Percentiles rank a stretch among this genome's conserved stretches.
Evolutionary conservation across 2,113 vertebrate species (phyloP).

Genomic region (Nothobranchius kuhntae): DNA sequence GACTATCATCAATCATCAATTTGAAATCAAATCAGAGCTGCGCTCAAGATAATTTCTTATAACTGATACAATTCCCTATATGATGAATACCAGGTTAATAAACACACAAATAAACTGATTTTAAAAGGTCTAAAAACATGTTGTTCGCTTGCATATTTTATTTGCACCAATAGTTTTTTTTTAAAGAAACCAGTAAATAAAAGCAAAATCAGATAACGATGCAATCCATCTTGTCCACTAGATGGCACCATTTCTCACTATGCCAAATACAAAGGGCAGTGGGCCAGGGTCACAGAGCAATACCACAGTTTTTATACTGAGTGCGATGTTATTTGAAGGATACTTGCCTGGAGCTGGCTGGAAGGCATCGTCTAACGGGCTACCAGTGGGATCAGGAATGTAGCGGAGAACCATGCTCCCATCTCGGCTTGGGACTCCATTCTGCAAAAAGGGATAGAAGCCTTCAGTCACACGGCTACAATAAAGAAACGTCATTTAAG

Average conservation of each 20-base stretch:
- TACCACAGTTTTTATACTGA: background rate
- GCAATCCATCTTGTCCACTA: conserved; percentile 41
- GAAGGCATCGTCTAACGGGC: conserved; percentile 83
- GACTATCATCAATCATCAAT: too few species aligned
- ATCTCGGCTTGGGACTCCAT: conserved; percentile 84
- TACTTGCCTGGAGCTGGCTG: conserved; percentile 86
- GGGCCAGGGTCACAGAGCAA: background rate
- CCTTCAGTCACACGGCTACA: background rate
- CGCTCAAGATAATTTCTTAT: too few species aligned
- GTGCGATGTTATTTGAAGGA: background rate
- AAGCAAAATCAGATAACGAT: background rate
- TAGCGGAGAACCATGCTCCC: conserved; percentile 90
- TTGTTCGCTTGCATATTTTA: too few species aligned
- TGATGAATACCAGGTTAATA: too few species aligned
- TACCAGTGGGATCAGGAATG: conserved; percentile 93
- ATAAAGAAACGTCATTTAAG: background rate
- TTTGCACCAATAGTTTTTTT: background rate
- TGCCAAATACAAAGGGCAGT: background rate
- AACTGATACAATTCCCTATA: too few species aligned
- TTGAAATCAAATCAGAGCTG: too few species aligned
- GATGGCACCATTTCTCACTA: conserved; percentile 43
- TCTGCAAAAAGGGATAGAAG: conserved; percentile 55
- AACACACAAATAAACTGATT: too few species aligned
- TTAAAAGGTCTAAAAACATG: too few species aligned
- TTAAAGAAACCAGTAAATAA: too few species aligned